These are phyloP conservation scores for Gadus chalcogrammus DNA, from an alignment of 2,113 vertebrate genomes.

Conservation along the genomic window DNA sequence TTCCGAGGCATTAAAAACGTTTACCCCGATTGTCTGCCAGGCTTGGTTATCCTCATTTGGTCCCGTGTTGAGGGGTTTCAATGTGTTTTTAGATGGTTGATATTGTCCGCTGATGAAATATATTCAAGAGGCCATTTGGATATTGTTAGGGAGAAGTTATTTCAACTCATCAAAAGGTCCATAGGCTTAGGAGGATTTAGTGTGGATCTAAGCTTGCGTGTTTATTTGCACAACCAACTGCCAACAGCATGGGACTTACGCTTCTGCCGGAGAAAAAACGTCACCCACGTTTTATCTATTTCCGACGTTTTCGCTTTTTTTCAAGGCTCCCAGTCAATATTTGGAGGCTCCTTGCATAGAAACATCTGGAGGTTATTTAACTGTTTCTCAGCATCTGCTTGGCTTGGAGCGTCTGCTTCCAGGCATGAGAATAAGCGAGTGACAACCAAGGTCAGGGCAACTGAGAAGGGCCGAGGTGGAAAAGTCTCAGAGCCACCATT, in stretches of 20 bases:
- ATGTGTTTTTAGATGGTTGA: not conserved
- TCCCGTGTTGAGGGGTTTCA: not conserved
- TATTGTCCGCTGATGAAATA: conserved; percentile 6
- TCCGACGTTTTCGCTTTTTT: conserved; percentile 28
- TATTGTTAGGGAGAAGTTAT: conserved; percentile 20
- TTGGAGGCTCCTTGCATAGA: conserved; percentile 28
- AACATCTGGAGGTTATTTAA: conserved; percentile 68
- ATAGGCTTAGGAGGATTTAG: conserved; percentile 3
- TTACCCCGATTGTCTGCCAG: not conserved
- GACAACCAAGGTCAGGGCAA: conserved; percentile 42
- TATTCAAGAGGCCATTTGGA: not conserved
- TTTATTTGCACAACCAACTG: conserved; percentile 29
- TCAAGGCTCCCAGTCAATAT: conserved; percentile 27
- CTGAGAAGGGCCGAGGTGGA: conserved; percentile 34
- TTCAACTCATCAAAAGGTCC: conserved; percentile 26
- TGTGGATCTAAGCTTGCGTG: conserved; percentile 4
- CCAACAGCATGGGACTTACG: conserved; percentile 2
- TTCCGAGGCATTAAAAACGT: not conserved
- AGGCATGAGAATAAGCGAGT: conserved; percentile 37
- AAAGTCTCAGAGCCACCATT: conserved; percentile 18
- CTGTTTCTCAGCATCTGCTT: conserved; percentile 56
- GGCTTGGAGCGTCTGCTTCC: conserved; percentile 46
- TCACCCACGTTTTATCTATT: no score
- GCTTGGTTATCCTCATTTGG: no score
- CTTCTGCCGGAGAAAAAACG: conserved; percentile 29